Evolutionary conservation across 2,888 invertebrate species (phyloP).

Genomic region (Drosophila subsilvestris): DNA sequence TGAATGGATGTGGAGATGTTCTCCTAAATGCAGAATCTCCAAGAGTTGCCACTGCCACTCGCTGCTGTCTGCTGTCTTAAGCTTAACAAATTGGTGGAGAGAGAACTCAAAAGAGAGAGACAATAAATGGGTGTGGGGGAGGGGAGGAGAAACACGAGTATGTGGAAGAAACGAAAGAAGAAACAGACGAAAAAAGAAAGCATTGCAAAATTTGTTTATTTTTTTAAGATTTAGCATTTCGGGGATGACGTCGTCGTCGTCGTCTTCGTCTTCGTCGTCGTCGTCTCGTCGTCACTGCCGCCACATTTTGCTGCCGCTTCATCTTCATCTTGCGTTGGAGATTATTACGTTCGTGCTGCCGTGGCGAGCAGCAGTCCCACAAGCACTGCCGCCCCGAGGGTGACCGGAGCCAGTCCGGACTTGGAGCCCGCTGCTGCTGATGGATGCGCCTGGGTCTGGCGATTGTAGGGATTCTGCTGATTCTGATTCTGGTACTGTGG

Average conservation of each 20-base stretch:
- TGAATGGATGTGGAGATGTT: background rate
- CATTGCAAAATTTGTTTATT: background rate
- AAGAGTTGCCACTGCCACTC: background rate
- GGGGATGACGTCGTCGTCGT: background rate
- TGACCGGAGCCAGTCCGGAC: background rate
- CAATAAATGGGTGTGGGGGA: background rate
- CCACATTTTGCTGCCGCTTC: background rate
- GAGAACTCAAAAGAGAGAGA: background rate
- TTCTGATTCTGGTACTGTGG: conserved; percentile 83
- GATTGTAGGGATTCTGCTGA: conserved; percentile 82
- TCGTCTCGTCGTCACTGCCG: background rate
- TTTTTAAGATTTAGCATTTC: background rate
- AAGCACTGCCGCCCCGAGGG: background rate
- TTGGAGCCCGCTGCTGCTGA: conserved; percentile 54
- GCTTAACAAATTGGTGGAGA: background rate
- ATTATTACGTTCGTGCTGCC: background rate
- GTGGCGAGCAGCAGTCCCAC: background rate
- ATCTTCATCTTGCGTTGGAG: background rate
- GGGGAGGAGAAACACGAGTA: background rate
- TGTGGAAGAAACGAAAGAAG: background rate
- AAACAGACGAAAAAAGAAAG: background rate
- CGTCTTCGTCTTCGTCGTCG: background rate
- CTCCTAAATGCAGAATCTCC: background rate
- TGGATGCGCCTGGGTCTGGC: conserved; percentile 83
- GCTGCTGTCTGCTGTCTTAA: background rate